These are phyloP conservation scores for Anthopleura sola DNA, from an alignment of 64 coral and sea anemone genomes.

Conservation along the genomic window DNA sequence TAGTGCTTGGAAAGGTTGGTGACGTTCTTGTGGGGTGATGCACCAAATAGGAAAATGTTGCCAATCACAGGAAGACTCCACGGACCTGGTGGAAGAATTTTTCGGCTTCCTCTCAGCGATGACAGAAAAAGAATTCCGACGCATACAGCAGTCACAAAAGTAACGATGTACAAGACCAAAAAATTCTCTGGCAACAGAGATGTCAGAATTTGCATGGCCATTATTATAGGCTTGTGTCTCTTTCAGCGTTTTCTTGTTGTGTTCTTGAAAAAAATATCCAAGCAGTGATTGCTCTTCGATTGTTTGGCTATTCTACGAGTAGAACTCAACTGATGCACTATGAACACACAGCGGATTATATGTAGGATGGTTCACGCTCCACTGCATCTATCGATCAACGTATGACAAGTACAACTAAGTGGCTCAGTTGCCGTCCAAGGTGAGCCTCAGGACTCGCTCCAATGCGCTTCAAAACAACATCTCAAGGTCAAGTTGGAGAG, in stretches of 20 bases:
- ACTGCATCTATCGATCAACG: conserved; percentile 13
- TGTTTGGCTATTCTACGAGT: neutral
- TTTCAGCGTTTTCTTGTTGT: neutral
- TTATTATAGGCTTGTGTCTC: neutral
- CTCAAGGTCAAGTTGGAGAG: conserved; percentile 21
- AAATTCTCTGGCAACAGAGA: neutral
- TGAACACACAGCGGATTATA: conserved; percentile 12
- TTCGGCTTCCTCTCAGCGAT: neutral
- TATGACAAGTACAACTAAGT: conserved; percentile 3
- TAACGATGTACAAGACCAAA: conserved; percentile 4
- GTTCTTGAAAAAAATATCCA: neutral
- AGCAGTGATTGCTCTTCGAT: neutral
- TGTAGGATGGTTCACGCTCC: conserved; percentile 9
- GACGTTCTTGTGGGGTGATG: conserved; percentile 87
- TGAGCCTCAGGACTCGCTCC: conserved; percentile 18
- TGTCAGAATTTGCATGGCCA: neutral
- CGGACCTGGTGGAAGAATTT: conserved; percentile 63
- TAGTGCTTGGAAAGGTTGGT: conserved; percentile 86
- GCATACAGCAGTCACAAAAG: neutral
- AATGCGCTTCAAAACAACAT: conserved; percentile 27
- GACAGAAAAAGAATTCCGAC: neutral
- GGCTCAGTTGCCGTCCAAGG: conserved; percentile 1
- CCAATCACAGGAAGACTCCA: conserved; percentile 85
- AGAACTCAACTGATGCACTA: neutral
- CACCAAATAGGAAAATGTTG: conserved; percentile 88